Evolutionary conservation across 2,797 vertebrate genomes (phyloP).

Genomic region (Monodelphis domestica): DNA sequence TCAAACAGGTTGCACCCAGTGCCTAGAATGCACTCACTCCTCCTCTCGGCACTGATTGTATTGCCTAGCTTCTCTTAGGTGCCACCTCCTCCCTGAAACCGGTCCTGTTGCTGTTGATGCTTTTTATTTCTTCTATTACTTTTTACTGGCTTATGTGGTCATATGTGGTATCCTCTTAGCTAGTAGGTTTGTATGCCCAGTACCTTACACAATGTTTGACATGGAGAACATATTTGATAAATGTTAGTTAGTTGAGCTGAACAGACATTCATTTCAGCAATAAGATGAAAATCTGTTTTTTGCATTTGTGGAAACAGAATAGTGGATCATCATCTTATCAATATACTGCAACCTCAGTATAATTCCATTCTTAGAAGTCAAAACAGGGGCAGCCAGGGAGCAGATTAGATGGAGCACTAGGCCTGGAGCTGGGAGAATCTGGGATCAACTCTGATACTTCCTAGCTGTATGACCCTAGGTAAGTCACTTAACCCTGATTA

Average conservation of each 20-base stretch:
- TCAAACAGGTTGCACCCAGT: neutral
- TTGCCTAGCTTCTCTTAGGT: neutral
- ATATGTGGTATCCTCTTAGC: neutral
- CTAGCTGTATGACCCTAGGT: too few species aligned
- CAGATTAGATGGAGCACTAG: too few species aligned
- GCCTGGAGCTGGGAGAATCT: too few species aligned
- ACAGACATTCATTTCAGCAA: conserved; percentile 43
- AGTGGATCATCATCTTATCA: neutral
- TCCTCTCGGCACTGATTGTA: neutral
- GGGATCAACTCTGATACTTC: too few species aligned
- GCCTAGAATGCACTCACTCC: neutral
- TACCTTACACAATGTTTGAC: neutral
- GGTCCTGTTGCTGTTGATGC: neutral
- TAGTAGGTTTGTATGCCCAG: neutral
- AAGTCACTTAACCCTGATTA: too few species aligned
- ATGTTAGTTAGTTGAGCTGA: conserved; percentile 21
- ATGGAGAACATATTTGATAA: conserved; percentile 18
- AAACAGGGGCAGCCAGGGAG: too few species aligned
- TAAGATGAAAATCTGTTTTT: conserved; percentile 17
- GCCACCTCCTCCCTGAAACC: neutral
- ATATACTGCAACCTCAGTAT: neutral
- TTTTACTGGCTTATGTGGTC: neutral
- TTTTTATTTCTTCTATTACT: neutral
- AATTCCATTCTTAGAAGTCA: conserved; percentile 20
- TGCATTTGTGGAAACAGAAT: conserved; percentile 19